phyloP scores from a whole-genome alignment of 2,797 vertebrate species.

The Lerista edwardsae region DNA sequence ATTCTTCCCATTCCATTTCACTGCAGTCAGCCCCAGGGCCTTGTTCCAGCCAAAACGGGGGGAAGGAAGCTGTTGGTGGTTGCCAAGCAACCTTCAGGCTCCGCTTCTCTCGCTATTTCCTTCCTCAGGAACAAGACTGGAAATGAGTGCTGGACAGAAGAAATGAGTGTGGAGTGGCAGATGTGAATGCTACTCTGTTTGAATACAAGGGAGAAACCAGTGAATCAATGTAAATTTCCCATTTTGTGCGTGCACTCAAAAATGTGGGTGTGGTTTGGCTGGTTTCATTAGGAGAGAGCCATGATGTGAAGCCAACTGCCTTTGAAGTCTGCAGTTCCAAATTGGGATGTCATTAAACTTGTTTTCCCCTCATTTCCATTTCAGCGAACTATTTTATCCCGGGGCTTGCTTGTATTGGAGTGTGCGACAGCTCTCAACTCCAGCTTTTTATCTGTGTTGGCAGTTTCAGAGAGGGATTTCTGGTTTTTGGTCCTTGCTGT shows the following conservation, averaged over 20 bases:
- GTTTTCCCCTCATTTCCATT: background rate
- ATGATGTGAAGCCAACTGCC: background rate
- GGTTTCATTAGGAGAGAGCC: background rate
- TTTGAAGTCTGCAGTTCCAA: background rate
- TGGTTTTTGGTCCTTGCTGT: background rate
- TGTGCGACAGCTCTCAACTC: background rate
- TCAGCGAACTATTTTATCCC: background rate
- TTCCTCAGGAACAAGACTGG: background rate
- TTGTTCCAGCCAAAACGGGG: background rate
- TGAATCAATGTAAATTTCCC: background rate
- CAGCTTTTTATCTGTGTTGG: background rate
- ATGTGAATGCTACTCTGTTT: background rate
- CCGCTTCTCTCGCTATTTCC: background rate
- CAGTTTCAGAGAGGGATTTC: background rate
- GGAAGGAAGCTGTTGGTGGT: background rate
- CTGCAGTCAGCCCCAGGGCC: background rate
- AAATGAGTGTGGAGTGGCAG: background rate
- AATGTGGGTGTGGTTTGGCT: background rate
- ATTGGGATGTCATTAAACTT: background rate
- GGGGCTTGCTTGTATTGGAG: background rate
- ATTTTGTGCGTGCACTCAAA: background rate
- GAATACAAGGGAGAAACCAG: background rate
- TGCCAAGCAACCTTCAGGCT: background rate
- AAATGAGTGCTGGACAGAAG: background rate
- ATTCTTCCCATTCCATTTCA: conserved; percentile 2